Conservation (phyloP, 2,113 vertebrate genomes). For the Amblyopsis rosae region DNA sequence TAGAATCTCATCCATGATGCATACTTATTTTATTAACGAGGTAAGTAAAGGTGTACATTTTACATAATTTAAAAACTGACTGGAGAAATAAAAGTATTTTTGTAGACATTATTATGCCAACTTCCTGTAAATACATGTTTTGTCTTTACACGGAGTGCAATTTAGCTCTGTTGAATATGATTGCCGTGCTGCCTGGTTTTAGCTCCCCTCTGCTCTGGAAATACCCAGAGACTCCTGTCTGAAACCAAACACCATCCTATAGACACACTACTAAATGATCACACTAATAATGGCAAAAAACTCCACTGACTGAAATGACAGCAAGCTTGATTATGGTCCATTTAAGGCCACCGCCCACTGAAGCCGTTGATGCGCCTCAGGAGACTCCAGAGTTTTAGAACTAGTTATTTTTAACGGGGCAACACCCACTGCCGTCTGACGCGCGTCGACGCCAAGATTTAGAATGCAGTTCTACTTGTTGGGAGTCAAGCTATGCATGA, state of each 20-base stretch:
- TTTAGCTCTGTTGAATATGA: conserved; percentile 1
- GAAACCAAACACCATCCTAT: conserved; percentile 36
- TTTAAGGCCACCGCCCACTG: not conserved
- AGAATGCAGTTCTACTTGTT: too few relatives aligned
- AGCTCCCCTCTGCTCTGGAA: conserved; percentile 31
- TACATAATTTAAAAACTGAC: too few relatives aligned
- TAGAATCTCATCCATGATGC: not conserved
- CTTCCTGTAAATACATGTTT: too few relatives aligned
- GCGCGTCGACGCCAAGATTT: too few relatives aligned
- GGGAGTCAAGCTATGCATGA: too few relatives aligned
- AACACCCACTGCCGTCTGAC: too few relatives aligned
- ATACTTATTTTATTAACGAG: not conserved
- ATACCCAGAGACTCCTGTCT: conserved; percentile 34
- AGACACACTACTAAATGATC: not conserved
- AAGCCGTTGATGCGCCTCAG: too few relatives aligned
- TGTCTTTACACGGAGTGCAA: not conserved
- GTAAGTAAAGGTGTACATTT: too few relatives aligned
- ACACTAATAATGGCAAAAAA: not conserved
- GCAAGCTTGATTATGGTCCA: not conserved
- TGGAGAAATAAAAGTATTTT: not conserved
- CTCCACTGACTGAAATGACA: conserved; percentile 15
- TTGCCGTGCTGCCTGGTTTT: not conserved
- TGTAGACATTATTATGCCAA: not conserved
- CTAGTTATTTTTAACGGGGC: too few relatives aligned
- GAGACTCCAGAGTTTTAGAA: too few relatives aligned